Evolutionary conservation across 2,888 invertebrate genomes (phyloP).

Genomic region (Cephus nigrinus): DNA sequence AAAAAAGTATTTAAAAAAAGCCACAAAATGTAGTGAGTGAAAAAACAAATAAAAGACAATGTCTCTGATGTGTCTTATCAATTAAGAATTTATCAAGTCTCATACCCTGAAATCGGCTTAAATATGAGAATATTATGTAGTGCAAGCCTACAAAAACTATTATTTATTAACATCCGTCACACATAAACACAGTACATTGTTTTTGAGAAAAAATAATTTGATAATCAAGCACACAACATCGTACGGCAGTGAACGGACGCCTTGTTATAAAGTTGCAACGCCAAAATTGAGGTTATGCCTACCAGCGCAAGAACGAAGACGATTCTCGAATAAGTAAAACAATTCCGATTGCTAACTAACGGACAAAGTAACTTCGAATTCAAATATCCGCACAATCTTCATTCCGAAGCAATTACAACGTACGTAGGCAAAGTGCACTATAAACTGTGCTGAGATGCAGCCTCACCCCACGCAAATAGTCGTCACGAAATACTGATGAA

Average conservation of each 20-base stretch:
- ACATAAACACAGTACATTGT: not conserved
- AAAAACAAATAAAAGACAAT: not conserved
- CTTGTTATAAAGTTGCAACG: conserved; percentile 10
- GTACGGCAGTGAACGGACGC: not conserved
- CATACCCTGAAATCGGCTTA: not conserved
- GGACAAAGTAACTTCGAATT: not conserved
- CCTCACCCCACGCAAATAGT: conserved; percentile 28
- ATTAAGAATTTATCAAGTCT: not conserved
- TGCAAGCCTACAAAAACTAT: not conserved
- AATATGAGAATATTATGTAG: not conserved
- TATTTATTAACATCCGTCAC: not conserved
- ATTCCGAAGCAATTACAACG: not conserved
- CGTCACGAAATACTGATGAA: not conserved
- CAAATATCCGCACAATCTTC: not conserved
- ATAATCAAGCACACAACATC: not conserved
- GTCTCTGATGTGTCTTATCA: not conserved
- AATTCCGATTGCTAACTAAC: not conserved
- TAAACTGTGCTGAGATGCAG: conserved; percentile 18
- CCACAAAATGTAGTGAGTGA: not conserved
- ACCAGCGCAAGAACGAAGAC: not conserved
- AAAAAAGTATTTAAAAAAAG: not conserved
- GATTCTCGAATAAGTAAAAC: not conserved
- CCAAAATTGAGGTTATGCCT: conserved; percentile 21
- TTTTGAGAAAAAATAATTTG: not conserved
- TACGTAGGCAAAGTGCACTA: not conserved